Percentiles rank a stretch among this genome's conserved stretches.
These are phyloP conservation scores for Zoanthus sociatus DNA, from an alignment of 92 coral and sea anemone genomes.

Conservation along the genomic window DNA sequence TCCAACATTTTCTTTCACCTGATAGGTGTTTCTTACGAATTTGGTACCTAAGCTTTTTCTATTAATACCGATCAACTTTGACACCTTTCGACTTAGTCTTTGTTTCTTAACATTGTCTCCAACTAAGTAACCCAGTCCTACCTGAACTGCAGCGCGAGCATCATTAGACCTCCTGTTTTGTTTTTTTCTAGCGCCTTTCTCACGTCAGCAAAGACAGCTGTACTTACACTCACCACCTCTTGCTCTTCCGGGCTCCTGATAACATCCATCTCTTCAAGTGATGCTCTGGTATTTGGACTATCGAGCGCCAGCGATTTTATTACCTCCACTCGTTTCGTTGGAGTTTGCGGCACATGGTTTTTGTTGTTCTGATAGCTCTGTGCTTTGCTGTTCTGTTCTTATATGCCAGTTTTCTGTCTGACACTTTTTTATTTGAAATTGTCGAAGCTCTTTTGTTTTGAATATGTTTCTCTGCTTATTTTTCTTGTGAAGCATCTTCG, in stretches of 20 bases:
- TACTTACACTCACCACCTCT: neutral
- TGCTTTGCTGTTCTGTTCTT: conserved; percentile 23
- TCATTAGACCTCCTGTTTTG: conserved; percentile 23
- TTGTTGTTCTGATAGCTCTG: conserved; percentile 8
- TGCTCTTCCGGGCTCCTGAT: conserved; percentile 9
- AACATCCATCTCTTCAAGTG: conserved; percentile 26
- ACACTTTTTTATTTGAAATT: too few species aligned
- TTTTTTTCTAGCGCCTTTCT: conserved; percentile 31
- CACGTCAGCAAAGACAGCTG: conserved; percentile 18
- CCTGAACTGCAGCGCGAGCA: conserved; percentile 14
- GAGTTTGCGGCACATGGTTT: neutral
- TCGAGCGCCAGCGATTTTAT: conserved; percentile 5
- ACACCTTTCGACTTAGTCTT: conserved; percentile 18
- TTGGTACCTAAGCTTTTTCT: conserved; percentile 14
- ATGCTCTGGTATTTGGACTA: conserved; percentile 7
- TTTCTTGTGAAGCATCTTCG: too few species aligned
- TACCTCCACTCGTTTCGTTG: neutral
- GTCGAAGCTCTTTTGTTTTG: too few species aligned
- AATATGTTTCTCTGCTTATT: too few species aligned
- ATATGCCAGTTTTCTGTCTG: neutral
- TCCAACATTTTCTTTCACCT: conserved; percentile 24
- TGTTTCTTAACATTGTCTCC: conserved; percentile 39
- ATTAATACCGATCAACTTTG: conserved; percentile 3
- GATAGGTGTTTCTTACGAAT: conserved; percentile 21
- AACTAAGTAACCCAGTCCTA: conserved; percentile 32